Evolutionary conservation across 2,113 vertebrate species (phyloP), one percentile per base, ranked within the genome.

Genomic region (Deroptyus accipitrinus): DNA sequence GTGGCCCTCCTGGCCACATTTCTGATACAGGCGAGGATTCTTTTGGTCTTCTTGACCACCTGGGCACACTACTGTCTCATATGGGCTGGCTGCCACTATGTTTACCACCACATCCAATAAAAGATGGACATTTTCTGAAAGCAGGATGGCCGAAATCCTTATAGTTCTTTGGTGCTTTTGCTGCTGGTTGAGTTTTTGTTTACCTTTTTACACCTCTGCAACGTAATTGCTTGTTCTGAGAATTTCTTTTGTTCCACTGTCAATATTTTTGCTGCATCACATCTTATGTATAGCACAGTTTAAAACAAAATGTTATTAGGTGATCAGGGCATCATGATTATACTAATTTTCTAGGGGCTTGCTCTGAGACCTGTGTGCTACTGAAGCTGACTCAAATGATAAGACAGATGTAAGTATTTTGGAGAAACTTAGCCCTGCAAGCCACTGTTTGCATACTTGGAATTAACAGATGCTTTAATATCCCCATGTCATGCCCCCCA

Each of bases 381-480:
- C 77, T 68, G 73, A 64, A 48, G 30, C 42, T 69, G 55, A n/a
- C 42, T 39, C 0, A 1, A 84, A 17, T 20, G 11, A 33, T 61
- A 9, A 27, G 74, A 87, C 41, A 73, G 68, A 85, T 12, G 19
- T 66, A 86, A 84, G 48, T 85, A 41, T 82, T 89, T 55, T 85
- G 49, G 41, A 80, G 83, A 66, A 80, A 69, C 14, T 89, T 89
- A 62, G 14, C 62, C 48, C 48, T 57, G 18, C 17, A 57, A 92
- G 27, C 49, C 48, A 88, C 44, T 3, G 1, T 91, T 92, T 88
- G 52, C 2, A 4, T 11, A 33, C n/a, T 73, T 79, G 75, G 59
- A 90, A 80, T 91, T 70, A 94, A 72, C 72, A 96, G 68, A 77
- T 82, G 63, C 63, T 86, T 83, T 77, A 39, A 42, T 54, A 57